phyloP scores from a whole-genome alignment of 1,140 invertebrate genomes.

The Drosophila malerkotliana region DNA sequence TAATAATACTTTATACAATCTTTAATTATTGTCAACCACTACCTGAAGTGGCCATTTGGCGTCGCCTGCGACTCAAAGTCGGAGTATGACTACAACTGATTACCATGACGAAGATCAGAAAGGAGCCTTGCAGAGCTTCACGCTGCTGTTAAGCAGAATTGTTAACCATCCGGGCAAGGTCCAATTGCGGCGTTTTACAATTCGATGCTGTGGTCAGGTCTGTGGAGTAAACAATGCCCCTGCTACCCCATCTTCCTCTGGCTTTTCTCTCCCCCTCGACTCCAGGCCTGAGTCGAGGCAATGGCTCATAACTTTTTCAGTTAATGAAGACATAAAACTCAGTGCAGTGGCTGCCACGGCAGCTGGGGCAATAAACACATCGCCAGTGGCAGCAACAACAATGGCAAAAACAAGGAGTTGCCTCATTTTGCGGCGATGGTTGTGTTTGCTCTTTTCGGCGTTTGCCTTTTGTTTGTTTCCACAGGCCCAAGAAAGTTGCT shows the following conservation, averaged over 20 bases:
- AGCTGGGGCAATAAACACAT: conserved; percentile 60
- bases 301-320: conserved; percentile 81
- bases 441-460: conserved; percentile 10
- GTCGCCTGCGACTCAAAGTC: background rate
- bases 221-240: conserved; percentile 13
- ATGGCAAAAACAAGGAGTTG: conserved; percentile 24
- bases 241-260: conserved; percentile 8
- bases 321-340: conserved; percentile 82
- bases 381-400: conserved; percentile 13
- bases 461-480: conserved; percentile 57
- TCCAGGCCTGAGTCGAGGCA: background rate
- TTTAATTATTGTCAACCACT: conserved; percentile 7
- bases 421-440: conserved; percentile 34
- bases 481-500: conserved; percentile 74
- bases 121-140: conserved; percentile 36
- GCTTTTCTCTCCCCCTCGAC: conserved; percentile 1
- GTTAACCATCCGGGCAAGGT: conserved; percentile 32
- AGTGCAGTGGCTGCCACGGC: conserved; percentile 64
- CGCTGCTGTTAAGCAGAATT: conserved; percentile 35
- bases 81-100: conserved; percentile 58
- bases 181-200: conserved; percentile 38
- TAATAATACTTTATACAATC: background rate
- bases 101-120: conserved; percentile 75
- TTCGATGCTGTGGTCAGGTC: conserved; percentile 62
- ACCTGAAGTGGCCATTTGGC: background rate